These are phyloP conservation scores for Synanthedon andrenaeformis DNA, from an alignment of 2,888 invertebrate species.

Conservation along the genomic window DNA sequence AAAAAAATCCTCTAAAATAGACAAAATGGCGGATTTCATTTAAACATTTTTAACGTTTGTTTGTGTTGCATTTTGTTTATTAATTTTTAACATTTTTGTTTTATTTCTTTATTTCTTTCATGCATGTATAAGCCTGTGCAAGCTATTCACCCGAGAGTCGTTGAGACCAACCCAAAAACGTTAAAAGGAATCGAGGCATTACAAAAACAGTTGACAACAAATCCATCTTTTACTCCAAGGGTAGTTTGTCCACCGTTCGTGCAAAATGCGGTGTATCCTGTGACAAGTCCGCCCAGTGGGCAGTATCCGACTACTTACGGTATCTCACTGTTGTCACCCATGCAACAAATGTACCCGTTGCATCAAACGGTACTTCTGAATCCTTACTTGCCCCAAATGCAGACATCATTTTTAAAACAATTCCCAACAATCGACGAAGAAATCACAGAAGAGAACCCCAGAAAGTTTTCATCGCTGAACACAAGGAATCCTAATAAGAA, in stretches of 20 bases:
- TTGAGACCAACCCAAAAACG: conserved; percentile 47
- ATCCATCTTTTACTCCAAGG: conserved; percentile 61
- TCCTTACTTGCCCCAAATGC: conserved; percentile 55
- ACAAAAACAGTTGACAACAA: conserved; percentile 60
- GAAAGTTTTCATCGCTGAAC: conserved; percentile 58
- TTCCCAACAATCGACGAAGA: conserved; percentile 56
- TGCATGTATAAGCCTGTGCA: conserved; percentile 66
- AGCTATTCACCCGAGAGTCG: conserved; percentile 66
- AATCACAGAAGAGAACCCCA: conserved; percentile 31
- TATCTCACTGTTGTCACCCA: conserved; percentile 51
- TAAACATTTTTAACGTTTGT: not conserved
- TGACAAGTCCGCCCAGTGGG: conserved; percentile 27
- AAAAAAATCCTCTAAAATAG: not conserved
- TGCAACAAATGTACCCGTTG: conserved; percentile 58
- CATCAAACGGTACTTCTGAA: conserved; percentile 57
- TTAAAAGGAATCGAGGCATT: conserved; percentile 48
- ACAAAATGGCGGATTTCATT: not conserved
- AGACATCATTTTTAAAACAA: conserved; percentile 49
- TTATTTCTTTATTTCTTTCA: conserved; percentile 59
- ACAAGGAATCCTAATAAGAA: conserved; percentile 45
- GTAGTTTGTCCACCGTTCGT: conserved; percentile 60
- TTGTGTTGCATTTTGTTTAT: not conserved
- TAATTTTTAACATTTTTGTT: conserved; percentile 29
- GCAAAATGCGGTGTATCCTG: conserved; percentile 43
- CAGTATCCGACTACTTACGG: conserved; percentile 35